Evolutionary conservation across 2,888 invertebrate species (phyloP), one percentile per base, ranked within the genome.

Genomic region (Eupithecia insigniata): DNA sequence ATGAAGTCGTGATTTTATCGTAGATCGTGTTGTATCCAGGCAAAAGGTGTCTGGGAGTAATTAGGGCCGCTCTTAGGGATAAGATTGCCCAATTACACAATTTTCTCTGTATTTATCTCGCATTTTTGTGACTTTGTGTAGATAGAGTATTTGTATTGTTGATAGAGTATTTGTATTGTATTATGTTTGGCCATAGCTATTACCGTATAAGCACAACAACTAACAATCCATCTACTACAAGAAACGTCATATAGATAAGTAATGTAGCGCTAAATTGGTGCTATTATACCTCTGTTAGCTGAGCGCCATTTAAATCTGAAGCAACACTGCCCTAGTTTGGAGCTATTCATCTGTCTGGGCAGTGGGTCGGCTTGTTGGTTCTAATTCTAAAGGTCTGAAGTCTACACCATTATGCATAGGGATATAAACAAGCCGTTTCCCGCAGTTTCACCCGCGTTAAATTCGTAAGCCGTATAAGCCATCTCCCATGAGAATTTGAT

Each of bases 281-380:
- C n/a, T 62, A n/a, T n/a, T 62, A 32, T 32, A 12, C 61, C n/a
- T 34, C n/a, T 32, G 10, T 32, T 51, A 22, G 46, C 22, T 18
- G n/a, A 32, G n/a, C 18, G 61, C 32, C 61, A 55, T 55, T 26
- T 55, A 62, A 62, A 34, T 62, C 32, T 34, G 28, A 16, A 32
- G n/a, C 61, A 32, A 62, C 30, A 34, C 61, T 32, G 32, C 10
- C 61, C 61, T 5, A 62, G 32, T 62, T 62, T 18, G n/a, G 61
- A n/a, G 30, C 61, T 32, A 62, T 62, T 62, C 61, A 62, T 62
- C n/a, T 62, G 18, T 30, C 30, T 60, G 22, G n/a, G 61, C n/a
- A n/a, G 61, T 62, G 34, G 34, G 61, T 34, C 61, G 10, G 30
- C 32, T 32, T 30, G n/a, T n/a, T 12, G 22, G 22, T 51, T 51